These are phyloP conservation scores for Deilephila elpenor DNA, from an alignment of 2,888 invertebrate genomes.

Conservation along the genomic window DNA sequence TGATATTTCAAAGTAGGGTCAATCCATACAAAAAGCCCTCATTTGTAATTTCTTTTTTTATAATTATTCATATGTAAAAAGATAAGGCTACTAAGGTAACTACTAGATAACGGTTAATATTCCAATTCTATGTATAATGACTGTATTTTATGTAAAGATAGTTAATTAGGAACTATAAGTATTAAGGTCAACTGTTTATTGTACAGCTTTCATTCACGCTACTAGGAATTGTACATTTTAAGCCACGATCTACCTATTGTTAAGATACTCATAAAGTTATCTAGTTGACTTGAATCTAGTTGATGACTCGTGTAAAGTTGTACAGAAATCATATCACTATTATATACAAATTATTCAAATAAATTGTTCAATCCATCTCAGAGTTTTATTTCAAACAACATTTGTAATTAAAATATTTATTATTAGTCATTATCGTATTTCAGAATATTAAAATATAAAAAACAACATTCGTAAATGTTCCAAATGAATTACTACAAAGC, in stretches of 20 bases:
- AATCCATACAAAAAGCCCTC: conserved; percentile 57
- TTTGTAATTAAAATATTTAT: neutral
- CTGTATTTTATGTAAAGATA: conserved; percentile 78
- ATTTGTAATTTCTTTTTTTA: conserved; percentile 55
- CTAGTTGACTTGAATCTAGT: conserved; percentile 83
- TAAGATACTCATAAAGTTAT: conserved; percentile 82
- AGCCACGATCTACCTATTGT: conserved; percentile 75
- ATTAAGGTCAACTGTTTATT: conserved; percentile 74
- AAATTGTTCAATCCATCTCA: conserved; percentile 78
- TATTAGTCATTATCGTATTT: conserved; percentile 5
- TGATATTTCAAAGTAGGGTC: conserved; percentile 73
- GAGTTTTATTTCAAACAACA: conserved; percentile 50
- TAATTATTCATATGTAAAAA: conserved; percentile 53
- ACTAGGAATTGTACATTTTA: conserved; percentile 78
- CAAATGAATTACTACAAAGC: neutral
- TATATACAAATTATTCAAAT: conserved; percentile 82
- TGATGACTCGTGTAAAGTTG: conserved; percentile 80
- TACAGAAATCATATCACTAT: conserved; percentile 85
- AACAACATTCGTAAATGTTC: neutral
- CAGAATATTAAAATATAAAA: conserved; percentile 31
- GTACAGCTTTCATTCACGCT: conserved; percentile 77
- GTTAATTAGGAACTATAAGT: conserved; percentile 56
- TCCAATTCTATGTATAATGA: conserved; percentile 74
- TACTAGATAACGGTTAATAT: conserved; percentile 61
- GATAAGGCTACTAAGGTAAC: conserved; percentile 46